Evolutionary conservation across 2,797 vertebrate genomes (phyloP).

Genomic region (Dromococcyx pavoninus): DNA sequence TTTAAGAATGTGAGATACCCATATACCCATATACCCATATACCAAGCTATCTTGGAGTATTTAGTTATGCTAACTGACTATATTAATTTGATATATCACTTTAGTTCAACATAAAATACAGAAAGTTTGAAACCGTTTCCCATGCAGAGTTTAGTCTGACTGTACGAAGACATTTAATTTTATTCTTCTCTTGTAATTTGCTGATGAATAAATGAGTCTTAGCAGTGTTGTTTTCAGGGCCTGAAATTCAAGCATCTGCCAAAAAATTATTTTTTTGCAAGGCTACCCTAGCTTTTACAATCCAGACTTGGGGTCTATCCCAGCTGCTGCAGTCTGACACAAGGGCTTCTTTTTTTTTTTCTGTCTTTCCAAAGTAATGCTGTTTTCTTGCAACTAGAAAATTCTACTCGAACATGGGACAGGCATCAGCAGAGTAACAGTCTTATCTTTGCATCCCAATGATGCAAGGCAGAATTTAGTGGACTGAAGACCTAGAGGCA

Average conservation of each 20-base stretch:
- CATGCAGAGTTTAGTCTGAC: neutral
- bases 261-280: neutral
- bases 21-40: neutral
- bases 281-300: neutral
- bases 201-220: neutral
- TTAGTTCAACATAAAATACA: neutral
- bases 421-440: neutral
- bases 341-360: rapidly evolving
- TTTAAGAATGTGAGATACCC: neutral
- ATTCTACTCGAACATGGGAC: neutral
- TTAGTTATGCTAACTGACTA: neutral
- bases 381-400: neutral
- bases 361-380: neutral
- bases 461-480: neutral
- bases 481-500: neutral
- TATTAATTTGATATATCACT: neutral
- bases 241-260: neutral
- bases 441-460: neutral
- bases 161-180: neutral
- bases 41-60: neutral
- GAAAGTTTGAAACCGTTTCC: neutral
- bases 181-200: neutral
- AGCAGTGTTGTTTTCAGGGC: neutral
- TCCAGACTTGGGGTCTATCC: neutral
- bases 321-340: neutral